phyloP scores from a whole-genome alignment of 2,888 invertebrate species.

The Perithous albicinctus region DNA sequence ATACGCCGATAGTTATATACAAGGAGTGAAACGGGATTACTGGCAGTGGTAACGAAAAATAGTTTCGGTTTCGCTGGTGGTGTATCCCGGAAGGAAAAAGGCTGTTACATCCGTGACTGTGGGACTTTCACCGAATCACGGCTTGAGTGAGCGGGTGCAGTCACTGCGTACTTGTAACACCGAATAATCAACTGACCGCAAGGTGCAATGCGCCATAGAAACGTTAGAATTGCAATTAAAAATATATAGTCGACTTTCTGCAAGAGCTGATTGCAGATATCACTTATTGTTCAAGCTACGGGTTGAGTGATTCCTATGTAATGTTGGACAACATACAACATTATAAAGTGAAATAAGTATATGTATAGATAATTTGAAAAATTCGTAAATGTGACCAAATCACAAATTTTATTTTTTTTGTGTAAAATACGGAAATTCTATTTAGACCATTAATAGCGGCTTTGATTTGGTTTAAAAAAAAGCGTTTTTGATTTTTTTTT shows the following conservation, averaged over 20 bases:
- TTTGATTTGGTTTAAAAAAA: too few relatives aligned
- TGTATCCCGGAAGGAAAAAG: slow-evolving; percentile 55
- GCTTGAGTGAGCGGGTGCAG: slow-evolving; percentile 26
- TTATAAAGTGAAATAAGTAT: too few relatives aligned
- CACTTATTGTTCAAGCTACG: not conserved
- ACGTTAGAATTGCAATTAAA: slow-evolving; percentile 4
- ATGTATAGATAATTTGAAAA: too few relatives aligned
- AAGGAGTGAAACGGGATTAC: not conserved
- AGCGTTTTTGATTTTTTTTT: too few relatives aligned
- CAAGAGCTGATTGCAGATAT: not conserved
- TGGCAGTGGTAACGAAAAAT: slow-evolving; percentile 13
- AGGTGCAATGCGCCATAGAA: slow-evolving; percentile 22
- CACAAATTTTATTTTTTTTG: too few relatives aligned
- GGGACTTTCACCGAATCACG: slow-evolving; percentile 61
- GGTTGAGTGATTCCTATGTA: too few relatives aligned
- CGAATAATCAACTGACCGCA: slow-evolving; percentile 46
- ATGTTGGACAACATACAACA: too few relatives aligned
- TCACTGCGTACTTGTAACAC: slow-evolving; percentile 41
- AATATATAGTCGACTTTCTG: not conserved
- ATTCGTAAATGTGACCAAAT: too few relatives aligned
- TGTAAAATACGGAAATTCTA: too few relatives aligned
- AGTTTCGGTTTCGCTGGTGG: slow-evolving; percentile 20
- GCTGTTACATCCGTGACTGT: slow-evolving; percentile 51
- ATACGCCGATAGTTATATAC: not conserved
- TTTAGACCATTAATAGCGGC: too few relatives aligned